phyloP scores from a whole-genome alignment of 2,113 vertebrate species.

The Asarcornis scutulata region DNA sequence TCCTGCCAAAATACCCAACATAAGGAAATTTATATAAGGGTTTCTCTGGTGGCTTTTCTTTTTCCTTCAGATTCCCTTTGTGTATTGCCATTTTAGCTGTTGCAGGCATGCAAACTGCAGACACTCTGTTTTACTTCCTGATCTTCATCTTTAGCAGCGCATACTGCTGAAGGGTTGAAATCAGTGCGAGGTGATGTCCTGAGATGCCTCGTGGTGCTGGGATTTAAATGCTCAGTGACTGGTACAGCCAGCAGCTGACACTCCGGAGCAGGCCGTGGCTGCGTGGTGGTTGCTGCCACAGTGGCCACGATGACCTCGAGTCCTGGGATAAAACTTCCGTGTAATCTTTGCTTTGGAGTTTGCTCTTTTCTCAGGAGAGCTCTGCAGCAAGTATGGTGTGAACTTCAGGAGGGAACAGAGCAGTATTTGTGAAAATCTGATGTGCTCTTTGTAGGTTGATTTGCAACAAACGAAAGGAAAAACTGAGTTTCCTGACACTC shows the following conservation, averaged over 20 bases:
- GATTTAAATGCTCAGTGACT: not conserved
- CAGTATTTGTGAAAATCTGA: not conserved
- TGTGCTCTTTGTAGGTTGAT: not conserved
- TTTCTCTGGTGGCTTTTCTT: not conserved
- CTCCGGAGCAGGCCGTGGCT: not conserved
- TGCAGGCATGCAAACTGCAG: not conserved
- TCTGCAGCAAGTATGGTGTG: rapidly evolving
- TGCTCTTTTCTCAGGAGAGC: not conserved
- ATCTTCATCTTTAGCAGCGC: not conserved
- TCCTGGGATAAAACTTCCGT: not conserved
- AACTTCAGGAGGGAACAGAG: not conserved
- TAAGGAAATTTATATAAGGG: not conserved
- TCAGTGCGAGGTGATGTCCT: not conserved
- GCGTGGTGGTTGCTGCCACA: not conserved
- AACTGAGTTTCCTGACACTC: not conserved
- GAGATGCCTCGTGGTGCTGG: not conserved
- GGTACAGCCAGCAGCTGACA: not conserved
- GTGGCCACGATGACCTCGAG: not conserved
- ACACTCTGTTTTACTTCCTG: not conserved
- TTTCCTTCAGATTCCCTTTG: not conserved
- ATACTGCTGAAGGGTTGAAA: not conserved
- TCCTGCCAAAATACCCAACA: not conserved
- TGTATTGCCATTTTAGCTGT: not conserved
- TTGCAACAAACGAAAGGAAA: not conserved
- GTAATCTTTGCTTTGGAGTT: not conserved